phyloP scores from a whole-genome alignment of 2,888 invertebrate genomes.

The Monoplex corrugatus region DNA sequence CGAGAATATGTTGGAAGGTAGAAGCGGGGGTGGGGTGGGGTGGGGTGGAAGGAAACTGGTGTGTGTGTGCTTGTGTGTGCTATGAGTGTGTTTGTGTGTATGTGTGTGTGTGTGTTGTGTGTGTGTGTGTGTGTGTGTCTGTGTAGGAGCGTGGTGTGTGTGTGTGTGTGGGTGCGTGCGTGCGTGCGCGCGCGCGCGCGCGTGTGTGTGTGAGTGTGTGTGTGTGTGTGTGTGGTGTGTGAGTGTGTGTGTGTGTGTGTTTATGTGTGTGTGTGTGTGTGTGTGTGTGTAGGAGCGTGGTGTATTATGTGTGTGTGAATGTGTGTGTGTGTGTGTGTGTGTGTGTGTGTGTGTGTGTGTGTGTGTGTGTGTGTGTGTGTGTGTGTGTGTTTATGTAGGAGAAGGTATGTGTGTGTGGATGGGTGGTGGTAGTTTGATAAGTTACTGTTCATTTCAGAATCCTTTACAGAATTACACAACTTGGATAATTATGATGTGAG shows the following conservation, averaged over 20 bases:
- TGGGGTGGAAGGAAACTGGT: too few relatives aligned
- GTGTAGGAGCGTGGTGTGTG: slow-evolving; percentile 10
- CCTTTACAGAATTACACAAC: too few relatives aligned
- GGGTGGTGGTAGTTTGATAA: too few relatives aligned
- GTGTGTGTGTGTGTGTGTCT: slow-evolving; percentile 26
- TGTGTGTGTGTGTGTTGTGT: not conserved
- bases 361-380: not conserved
- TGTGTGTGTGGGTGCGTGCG: slow-evolving; percentile 1
- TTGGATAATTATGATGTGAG: too few relatives aligned
- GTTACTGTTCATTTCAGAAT: too few relatives aligned
- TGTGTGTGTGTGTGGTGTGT: slow-evolving; percentile 15
- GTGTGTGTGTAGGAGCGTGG: not conserved
- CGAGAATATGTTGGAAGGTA: too few relatives aligned
- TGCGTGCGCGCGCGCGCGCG: not conserved
- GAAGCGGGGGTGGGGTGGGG: too few relatives aligned
- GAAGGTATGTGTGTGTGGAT: not conserved
- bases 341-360: not conserved
- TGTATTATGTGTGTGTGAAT: slow-evolving; percentile 14
- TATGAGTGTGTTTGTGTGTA: not conserved
- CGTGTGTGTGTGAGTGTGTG: not conserved
- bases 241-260: not conserved
- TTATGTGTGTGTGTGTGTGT: not conserved
- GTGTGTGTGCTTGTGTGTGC: too few relatives aligned
- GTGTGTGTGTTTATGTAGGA: too few relatives aligned
- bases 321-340: not conserved